phyloP scores from a whole-genome alignment of 2,113 vertebrate genomes.

The Aegithalos caudatus region DNA sequence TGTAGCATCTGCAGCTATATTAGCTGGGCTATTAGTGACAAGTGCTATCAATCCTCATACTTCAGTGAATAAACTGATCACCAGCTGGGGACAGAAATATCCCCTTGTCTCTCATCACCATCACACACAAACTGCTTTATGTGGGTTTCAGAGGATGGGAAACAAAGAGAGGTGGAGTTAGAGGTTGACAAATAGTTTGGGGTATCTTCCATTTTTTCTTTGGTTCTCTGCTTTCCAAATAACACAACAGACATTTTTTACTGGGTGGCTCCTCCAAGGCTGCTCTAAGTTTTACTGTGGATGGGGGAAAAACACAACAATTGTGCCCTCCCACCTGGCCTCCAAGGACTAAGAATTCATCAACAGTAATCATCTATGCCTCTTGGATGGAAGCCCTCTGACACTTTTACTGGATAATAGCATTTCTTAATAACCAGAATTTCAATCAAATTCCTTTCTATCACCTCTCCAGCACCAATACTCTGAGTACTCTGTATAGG shows the following conservation, averaged over 20 bases:
- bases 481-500: background rate
- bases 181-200: background rate
- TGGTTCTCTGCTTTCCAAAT: background rate
- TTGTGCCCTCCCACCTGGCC: background rate
- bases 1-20: slow-evolving; percentile 50
- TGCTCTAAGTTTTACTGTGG: background rate
- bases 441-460: slow-evolving; percentile 33
- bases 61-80: slow-evolving; percentile 30
- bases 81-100: slow-evolving; percentile 16
- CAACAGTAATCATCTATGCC: background rate
- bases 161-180: background rate
- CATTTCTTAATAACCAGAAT: slow-evolving; percentile 25
- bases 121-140: background rate
- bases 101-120: background rate
- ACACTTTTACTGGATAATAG: slow-evolving; percentile 10
- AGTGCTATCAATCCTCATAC: slow-evolving; percentile 50
- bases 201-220: background rate
- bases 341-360: slow-evolving; percentile 30
- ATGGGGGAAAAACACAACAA: background rate
- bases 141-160: background rate
- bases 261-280: background rate
- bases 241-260: background rate
- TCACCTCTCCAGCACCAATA: background rate
- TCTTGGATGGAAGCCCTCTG: background rate
- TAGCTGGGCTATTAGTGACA: slow-evolving; percentile 49